Evolutionary conservation across 1,140 invertebrate genomes (phyloP), one percentile per base, ranked within the genome.

Genomic region (Octopus bimaculoides): DNA sequence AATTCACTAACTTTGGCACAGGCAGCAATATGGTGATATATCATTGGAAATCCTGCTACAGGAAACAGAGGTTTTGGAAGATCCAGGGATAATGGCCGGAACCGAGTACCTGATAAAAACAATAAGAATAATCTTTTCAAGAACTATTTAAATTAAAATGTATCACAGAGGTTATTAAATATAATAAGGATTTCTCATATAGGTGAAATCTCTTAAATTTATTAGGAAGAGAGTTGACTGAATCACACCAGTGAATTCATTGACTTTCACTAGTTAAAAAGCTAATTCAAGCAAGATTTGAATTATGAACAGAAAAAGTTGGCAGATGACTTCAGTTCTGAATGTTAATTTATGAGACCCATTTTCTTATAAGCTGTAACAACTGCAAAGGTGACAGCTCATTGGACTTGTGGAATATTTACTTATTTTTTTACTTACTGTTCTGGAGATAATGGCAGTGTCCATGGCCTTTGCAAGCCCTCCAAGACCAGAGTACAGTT

Each of bases 1-100:
- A 10, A n/a, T 6, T 14, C 9, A 53, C 79, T 80, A 83, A 93
- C 91, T 89, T 95, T 93, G 5, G 93, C 92, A 89, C 96, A 98
- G 81, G 97, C 96, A 91, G 98, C 96, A 79, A 99, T 98, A 84
- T 99, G 96, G 91, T 99, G 98, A 86, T 99, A 96, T 82, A 99
- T 96, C 83, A 91, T 90, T 8, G 90, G 89, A 82, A 97, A 90
- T 3, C 98, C 98, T 81, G 97, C 98, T 20, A 99, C 94, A 6
- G 97, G 97, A 90, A 99, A 99, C 7, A 99, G 87, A 0, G 98
- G 98, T 88, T 99, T 99, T 5, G 98, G 98, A 61, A 96, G 93
- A 87, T 99, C 97, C 81, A 99, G 90, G 0, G 97, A 99, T 5
- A 99, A 91, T 0, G 98, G 98, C 6, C 98, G 93, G 89, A 99